Conservation (phyloP, 2,888 invertebrate genomes). For the Euphydryas editha region DNA sequence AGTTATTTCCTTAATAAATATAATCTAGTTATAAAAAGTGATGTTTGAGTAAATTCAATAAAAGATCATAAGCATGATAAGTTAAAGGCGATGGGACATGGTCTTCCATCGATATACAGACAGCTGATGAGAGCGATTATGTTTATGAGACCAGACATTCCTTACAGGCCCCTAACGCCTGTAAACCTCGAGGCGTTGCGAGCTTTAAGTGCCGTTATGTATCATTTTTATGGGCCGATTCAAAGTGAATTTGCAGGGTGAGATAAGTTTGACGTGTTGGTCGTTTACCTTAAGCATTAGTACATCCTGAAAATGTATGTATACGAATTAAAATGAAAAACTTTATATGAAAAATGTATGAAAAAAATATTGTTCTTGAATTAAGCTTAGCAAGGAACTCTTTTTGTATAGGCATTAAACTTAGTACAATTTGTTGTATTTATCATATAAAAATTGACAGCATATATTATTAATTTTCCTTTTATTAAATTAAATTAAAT, state of each 20-base stretch:
- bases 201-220: constrained; percentile 67
- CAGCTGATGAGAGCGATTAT: constrained; percentile 76
- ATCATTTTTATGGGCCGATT: constrained; percentile 77
- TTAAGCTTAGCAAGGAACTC: background rate
- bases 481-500: no score
- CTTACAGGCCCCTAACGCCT: constrained; percentile 54
- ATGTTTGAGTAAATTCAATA: background rate
- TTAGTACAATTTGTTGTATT: no score
- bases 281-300: constrained; percentile 57
- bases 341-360: background rate
- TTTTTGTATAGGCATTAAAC: background rate
- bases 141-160: constrained; percentile 59
- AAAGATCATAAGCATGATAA: background rate
- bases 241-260: constrained; percentile 79
- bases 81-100: constrained; percentile 47
- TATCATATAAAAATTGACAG: no score
- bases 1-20: no score
- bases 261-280: constrained; percentile 76
- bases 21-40: no score
- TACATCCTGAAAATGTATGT: constrained; percentile 18
- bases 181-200: constrained; percentile 64
- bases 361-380: background rate
- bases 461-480: no score
- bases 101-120: constrained; percentile 61
- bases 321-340: background rate